Percentiles rank a stretch among this genome's conserved stretches.
Evolutionary conservation across 2,797 vertebrate species (phyloP).

Genomic region (Gephyroberyx darwinii): DNA sequence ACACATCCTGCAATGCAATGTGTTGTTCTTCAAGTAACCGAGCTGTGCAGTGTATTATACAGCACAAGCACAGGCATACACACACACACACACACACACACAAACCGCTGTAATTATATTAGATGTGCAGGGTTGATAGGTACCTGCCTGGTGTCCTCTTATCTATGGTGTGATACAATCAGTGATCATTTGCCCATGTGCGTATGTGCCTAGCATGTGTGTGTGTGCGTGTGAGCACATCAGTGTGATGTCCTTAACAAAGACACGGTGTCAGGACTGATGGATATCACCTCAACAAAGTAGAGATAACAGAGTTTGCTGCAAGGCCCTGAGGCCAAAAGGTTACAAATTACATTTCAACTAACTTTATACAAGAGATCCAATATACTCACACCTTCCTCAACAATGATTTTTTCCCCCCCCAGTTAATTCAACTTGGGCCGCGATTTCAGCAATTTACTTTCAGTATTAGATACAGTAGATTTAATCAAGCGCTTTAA

Average conservation of each 20-base stretch:
- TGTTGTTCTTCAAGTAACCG: neutral
- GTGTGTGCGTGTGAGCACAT: neutral
- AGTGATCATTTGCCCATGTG: conserved; percentile 3
- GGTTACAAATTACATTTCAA: conserved; percentile 41
- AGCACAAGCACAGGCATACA: neutral
- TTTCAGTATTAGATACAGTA: conserved; percentile 17
- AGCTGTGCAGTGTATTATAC: no score
- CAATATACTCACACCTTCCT: conserved; percentile 6
- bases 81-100: neutral
- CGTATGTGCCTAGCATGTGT: neutral
- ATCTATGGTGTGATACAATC: conserved; percentile 43
- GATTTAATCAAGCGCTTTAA: conserved; percentile 43
- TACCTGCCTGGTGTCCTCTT: conserved; percentile 35
- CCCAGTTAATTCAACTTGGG: conserved; percentile 13
- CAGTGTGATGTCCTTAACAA: conserved; percentile 19
- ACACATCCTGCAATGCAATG: neutral
- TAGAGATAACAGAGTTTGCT: conserved; percentile 27
- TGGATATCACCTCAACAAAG: conserved; percentile 26
- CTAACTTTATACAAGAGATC: conserved; percentile 19
- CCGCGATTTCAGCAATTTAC: conserved; percentile 10
- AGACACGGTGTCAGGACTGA: conserved; percentile 20
- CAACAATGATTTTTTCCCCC: neutral
- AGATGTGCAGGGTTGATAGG: conserved; percentile 35
- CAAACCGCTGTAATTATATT: conserved; percentile 18
- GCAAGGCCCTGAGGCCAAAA: conserved; percentile 20